These are phyloP conservation scores for Eutolmus rufibarbis DNA, from an alignment of 2,888 invertebrate genomes.

Conservation along the genomic window DNA sequence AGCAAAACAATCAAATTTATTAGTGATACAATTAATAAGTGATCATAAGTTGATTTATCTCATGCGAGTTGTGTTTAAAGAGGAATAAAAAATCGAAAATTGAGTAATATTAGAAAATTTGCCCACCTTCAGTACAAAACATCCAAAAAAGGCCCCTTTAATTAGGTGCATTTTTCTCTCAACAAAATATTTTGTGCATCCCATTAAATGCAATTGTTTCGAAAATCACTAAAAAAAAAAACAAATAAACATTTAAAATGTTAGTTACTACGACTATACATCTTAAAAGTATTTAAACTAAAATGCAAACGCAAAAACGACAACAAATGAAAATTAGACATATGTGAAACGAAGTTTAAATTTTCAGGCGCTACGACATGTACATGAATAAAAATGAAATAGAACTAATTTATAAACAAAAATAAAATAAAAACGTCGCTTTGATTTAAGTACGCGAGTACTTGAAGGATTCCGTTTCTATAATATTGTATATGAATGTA, in stretches of 20 bases:
- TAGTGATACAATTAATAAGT: conserved; percentile 10
- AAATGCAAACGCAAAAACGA: neutral
- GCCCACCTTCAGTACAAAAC: conserved; percentile 43
- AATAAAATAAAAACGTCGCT: neutral
- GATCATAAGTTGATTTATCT: conserved; percentile 9
- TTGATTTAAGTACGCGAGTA: conserved; percentile 40
- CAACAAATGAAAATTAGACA: conserved; percentile 5
- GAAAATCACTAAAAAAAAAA: neutral
- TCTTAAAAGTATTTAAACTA: neutral
- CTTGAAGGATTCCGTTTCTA: neutral
- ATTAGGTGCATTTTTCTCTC: neutral
- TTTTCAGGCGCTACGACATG: conserved; percentile 56
- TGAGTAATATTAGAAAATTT: conserved; percentile 32
- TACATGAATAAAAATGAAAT: conserved; percentile 56
- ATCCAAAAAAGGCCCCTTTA: conserved; percentile 17
- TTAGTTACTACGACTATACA: neutral
- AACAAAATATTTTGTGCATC: conserved; percentile 10
- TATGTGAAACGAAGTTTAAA: conserved; percentile 27
- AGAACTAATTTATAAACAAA: conserved; percentile 50
- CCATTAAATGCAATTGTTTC: neutral
- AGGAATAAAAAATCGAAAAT: neutral
- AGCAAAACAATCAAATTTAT: neutral
- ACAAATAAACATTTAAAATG: neutral
- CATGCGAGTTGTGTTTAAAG: neutral
- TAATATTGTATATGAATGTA: neutral